Evolutionary conservation across 2,888 invertebrate species (phyloP), one percentile per base, ranked within the genome.

Genomic region (Tuberolachnus salignus): DNA sequence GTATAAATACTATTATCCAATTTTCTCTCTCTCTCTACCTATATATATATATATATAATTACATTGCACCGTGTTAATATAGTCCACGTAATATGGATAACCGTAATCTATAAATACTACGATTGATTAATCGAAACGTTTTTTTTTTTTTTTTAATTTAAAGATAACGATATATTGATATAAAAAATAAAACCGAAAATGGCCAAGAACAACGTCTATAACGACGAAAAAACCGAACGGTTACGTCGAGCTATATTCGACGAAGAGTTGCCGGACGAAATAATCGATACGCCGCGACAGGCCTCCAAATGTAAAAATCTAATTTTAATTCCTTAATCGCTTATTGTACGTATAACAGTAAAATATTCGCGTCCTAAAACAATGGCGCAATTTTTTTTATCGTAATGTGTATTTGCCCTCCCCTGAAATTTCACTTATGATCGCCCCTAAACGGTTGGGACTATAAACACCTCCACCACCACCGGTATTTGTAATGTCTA

Each of bases 161-260:
- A n/a, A 34, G 6, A 34, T 4, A 34, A 34, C 6, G 34, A n/a
- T 6, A 4, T 19, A 44, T 21, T 34, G 34, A n/a, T 6, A 4
- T 19, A 44, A 14, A 64, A 21, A 2, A n/a, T 49, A 3, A 10
- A n/a, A n/a, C 16, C 11, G n/a, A 49, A 69, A 53, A 69, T 69
- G 69, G 16, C 34, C 9, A 34, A 53, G 4, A 26, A 67, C 4
- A 23, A 11, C 11, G n/a, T 8, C n/a, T 1, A 44, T 21, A 21
- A 11, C 19, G 11, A 21, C 13, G 42, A 53, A 6, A 42, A 19
- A 19, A 72, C n/a, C 14, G 71, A 59, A 10, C 71, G 49, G 23
- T 14, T 72, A 19, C 59, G 59, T 2, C 46, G 26, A 26, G 49
- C 71, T 3, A 72, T 72, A 59, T 72, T 72, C 34, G 46, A 26